Base-by-base conservation (phyloP, 2,113 vertebrate species). In the Zosterops lateralis region DNA sequence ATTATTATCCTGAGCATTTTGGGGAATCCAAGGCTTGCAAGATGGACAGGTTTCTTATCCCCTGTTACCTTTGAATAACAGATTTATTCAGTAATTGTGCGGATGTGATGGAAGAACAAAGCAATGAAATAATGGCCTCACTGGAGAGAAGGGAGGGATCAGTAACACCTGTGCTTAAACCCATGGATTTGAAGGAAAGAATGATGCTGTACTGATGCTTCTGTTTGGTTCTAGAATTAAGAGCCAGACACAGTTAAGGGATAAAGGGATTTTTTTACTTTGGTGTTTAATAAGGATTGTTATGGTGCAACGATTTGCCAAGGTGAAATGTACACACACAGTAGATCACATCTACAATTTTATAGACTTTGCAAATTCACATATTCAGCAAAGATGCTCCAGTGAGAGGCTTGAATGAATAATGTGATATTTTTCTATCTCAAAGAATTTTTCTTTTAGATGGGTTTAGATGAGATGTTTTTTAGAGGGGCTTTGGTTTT, bases 391-490 rank as follows among this genome's bases (percentile, higher is more conserved):
- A 42, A 71, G 50, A 24, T 54, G 50, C 68, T 71, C 36, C 29
- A 25, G 2, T 32, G 36, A 72, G 51, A 26, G 50, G 38, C 29
- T 42, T n/a, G 51, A n/a, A 54, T 42, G 17, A 42, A 42, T 15
- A 19, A 6, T 0, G 3, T 6, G 38, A 14, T n/a, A 6, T 56
- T 44, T 42, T 72, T 25, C 17, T 26, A 26, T n/a, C 51, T n/a
- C 17, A 56, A 11, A 42, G 4, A 11, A 56, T 42, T 56, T 56
- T 13, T 24, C 70, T 44, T 71, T 56, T 20, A 26, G 38, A n/a
- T 44, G 17, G 38, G 70, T n/a, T 26, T n/a, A 26, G 36, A 16
- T 31, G 56, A 38, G 70, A 9, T n/a, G 22, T n/a, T 31, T 73
- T 56, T 44, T n/a, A 44, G 51, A 56, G 56, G 15, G 2, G 21